Percentiles rank a stretch among this genome's conserved stretches.
phyloP scores from a whole-genome alignment of 2,113 vertebrate genomes.

The Octodon degus region DNA sequence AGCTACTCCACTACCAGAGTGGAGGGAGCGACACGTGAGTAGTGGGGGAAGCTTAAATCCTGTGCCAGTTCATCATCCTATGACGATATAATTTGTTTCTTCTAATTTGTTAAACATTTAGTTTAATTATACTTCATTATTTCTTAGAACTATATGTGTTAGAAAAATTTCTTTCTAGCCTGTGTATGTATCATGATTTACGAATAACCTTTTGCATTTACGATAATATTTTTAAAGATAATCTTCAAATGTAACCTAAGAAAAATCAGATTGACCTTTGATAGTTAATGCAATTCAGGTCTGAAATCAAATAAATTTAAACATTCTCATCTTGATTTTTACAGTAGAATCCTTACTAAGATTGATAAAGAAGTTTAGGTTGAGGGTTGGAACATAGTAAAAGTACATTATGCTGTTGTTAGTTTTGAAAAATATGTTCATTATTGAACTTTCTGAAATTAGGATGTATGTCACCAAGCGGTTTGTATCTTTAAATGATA shows the following conservation, averaged over 20 bases:
- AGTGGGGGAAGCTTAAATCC: background rate
- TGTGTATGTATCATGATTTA: background rate
- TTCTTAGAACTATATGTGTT: background rate
- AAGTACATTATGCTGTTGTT: background rate
- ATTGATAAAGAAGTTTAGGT: background rate
- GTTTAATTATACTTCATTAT: slow-evolving; percentile 22
- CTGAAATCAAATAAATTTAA: slow-evolving; percentile 41
- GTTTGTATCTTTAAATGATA: slow-evolving; percentile 34
- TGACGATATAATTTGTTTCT: background rate
- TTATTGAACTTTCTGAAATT: slow-evolving; percentile 43
- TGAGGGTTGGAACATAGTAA: background rate
- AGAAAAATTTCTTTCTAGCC: slow-evolving; percentile 19
- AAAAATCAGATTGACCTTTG: slow-evolving; percentile 34
- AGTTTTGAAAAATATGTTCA: background rate
- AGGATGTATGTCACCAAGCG: background rate
- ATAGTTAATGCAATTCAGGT: slow-evolving; percentile 34
- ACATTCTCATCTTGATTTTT: background rate
- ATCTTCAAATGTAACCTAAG: slow-evolving; percentile 21
- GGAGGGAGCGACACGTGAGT: background rate
- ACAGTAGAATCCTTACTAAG: background rate
- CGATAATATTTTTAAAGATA: background rate
- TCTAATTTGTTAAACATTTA: slow-evolving; percentile 36
- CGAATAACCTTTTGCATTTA: background rate
- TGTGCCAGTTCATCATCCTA: background rate
- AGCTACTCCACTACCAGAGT: background rate